Evolutionary conservation across 2,797 vertebrate genomes (phyloP).

Genomic region (Pelobates cultripes): DNA sequence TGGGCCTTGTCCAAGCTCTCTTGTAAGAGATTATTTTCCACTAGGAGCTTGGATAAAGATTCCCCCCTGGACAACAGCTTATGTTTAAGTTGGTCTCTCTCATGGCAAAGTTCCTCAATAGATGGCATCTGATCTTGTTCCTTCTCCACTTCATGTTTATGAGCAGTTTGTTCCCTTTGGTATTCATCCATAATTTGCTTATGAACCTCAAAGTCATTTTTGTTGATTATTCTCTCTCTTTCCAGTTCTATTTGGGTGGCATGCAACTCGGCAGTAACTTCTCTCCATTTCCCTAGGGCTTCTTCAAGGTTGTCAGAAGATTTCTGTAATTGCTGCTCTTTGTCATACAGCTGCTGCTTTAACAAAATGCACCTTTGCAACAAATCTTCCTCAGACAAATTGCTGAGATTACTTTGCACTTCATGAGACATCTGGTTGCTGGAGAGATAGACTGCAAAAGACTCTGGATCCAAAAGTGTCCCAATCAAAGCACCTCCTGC

Average conservation of each 20-base stretch:
- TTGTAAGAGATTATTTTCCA: conserved; percentile 71
- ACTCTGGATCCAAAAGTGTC: conserved; percentile 45
- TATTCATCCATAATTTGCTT: conserved; percentile 65
- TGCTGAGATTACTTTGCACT: not conserved
- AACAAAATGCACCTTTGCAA: conserved; percentile 73
- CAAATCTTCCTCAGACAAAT: conserved; percentile 60
- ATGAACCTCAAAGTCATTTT: conserved; percentile 58
- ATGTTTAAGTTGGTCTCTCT: conserved; percentile 64
- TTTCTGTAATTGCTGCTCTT: conserved; percentile 71
- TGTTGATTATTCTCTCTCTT: conserved; percentile 67
- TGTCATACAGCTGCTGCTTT: conserved; percentile 72
- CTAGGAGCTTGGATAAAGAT: conserved; percentile 61
- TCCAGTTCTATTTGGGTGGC: conserved; percentile 67
- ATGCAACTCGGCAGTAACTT: conserved; percentile 67
- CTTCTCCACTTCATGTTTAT: conserved; percentile 68
- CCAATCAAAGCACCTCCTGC: conserved; percentile 39
- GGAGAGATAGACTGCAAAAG: conserved; percentile 41
- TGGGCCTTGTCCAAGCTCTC: conserved; percentile 64
- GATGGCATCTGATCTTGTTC: conserved; percentile 69
- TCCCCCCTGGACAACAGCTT: conserved; percentile 66
- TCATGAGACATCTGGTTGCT: conserved; percentile 38
- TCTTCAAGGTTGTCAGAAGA: conserved; percentile 73
- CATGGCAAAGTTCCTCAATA: conserved; percentile 64
- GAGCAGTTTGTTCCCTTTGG: conserved; percentile 64
- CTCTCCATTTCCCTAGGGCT: conserved; percentile 60